phyloP scores from a whole-genome alignment of 2,113 vertebrate genomes.

The Ovibos moschatus region DNA sequence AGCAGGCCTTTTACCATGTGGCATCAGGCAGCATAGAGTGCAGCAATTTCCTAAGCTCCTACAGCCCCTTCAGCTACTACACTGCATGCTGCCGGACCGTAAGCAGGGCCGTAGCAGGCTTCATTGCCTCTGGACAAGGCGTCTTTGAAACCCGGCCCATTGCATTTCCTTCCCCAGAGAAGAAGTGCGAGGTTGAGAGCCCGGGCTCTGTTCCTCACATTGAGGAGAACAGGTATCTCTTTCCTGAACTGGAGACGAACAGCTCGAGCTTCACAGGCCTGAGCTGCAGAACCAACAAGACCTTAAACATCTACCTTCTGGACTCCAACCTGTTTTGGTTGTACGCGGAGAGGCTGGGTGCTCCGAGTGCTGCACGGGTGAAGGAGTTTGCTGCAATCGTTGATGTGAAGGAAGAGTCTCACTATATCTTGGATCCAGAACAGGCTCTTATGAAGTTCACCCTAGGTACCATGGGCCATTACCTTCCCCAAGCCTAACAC shows the following conservation, averaged over 20 bases:
- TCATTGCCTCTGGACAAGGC: constrained; percentile 68
- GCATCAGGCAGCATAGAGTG: constrained; percentile 81
- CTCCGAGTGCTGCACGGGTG: constrained; percentile 71
- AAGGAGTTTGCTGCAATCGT: constrained; percentile 91
- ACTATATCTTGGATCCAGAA: constrained; percentile 90
- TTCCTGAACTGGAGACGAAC: constrained; percentile 56
- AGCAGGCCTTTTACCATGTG: constrained; percentile 80
- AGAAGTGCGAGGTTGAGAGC: constrained; percentile 62
- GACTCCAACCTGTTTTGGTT: constrained; percentile 93
- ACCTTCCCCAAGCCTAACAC: background rate
- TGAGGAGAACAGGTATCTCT: constrained; percentile 81
- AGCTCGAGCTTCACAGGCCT: constrained; percentile 86
- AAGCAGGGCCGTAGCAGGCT: constrained; percentile 69
- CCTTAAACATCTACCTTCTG: constrained; percentile 94
- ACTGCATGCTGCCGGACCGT: constrained; percentile 92
- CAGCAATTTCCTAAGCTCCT: constrained; percentile 87
- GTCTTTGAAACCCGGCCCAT: constrained; percentile 68
- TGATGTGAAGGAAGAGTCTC: constrained; percentile 93
- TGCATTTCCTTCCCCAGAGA: constrained; percentile 79
- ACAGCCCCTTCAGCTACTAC: constrained; percentile 89
- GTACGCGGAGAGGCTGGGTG: constrained; percentile 93
- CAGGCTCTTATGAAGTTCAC: constrained; percentile 81
- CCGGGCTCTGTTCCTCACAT: constrained; percentile 82
- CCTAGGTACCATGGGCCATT: constrained; percentile 83
- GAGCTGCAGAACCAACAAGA: constrained; percentile 95